Evolutionary conservation across 2,888 invertebrate species (phyloP), one percentile per base, ranked within the genome.

Genomic region (Clunio marinus): DNA sequence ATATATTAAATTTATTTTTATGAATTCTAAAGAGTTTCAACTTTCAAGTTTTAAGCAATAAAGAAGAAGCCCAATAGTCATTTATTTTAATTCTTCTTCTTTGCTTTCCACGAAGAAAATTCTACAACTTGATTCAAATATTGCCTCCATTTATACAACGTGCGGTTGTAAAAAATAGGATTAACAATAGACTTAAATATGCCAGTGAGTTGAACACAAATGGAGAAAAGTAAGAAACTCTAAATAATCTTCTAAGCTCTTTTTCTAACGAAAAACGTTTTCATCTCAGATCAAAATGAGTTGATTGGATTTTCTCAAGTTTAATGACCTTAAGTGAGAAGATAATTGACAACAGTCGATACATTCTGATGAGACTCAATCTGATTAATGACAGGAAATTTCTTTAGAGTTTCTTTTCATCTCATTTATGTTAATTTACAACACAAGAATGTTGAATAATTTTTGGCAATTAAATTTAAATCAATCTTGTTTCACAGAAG

Each of bases 371-470:
- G 66, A 35, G 17, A 10, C 27, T 24, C 27, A 27, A 20, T 51
- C 55, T 66, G 66, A 66, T 66, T 66, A 66, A 66, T 66, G 66
- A 27, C 51, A 55, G 66, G 66, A 66, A 63, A 66, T 28, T 55
- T 32, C 25, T 28, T 20, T 28, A n/a, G 20, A 15, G 59, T 15
- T n/a, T 1, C 51, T 51, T 20, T 58, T 35, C 13, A 8, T 13
- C 63, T 46, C 15, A 24, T 17, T 28, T 37, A 46, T 63, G 63
- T 41, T 63, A 63, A 63, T 60, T 60, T 27, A 20, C 41, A 3
- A 24, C 27, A n/a, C 5, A 25, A 27, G 27, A 24, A 57, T n/a
- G 27, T 27, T 13, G 25, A 57, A 57, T 57, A 57, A 57, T 62
- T 60, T 37, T 46, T 27, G 63, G 63, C 46, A 63, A 63, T 63